Evolutionary conservation across 2,797 vertebrate species (phyloP).

Genomic region (Lutjanus argentimaculatus): DNA sequence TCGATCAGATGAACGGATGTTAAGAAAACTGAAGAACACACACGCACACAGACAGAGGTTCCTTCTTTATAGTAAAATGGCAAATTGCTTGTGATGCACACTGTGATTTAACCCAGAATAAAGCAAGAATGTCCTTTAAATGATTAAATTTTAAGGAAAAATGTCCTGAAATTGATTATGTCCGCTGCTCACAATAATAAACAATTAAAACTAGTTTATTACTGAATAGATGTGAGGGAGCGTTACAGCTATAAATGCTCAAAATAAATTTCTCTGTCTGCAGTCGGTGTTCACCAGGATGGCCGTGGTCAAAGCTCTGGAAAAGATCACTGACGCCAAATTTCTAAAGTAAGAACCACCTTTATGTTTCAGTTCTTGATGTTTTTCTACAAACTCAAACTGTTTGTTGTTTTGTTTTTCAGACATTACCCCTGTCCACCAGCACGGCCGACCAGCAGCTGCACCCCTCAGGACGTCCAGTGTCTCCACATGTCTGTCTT

Average conservation of each 20-base stretch:
- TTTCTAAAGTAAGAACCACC: slow-evolving; percentile 87
- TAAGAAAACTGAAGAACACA: no score
- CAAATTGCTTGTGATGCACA: no score
- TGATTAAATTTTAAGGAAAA: no score
- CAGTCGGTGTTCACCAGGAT: slow-evolving; percentile 98
- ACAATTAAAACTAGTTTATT: no score
- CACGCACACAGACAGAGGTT: no score
- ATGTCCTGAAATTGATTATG: no score
- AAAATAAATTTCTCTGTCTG: not conserved
- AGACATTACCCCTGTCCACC: slow-evolving; percentile 92
- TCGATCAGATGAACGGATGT: no score
- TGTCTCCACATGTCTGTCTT: slow-evolving; percentile 93
- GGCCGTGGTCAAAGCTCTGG: slow-evolving; percentile 97
- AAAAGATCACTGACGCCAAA: slow-evolving; percentile 91
- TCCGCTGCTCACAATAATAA: no score
- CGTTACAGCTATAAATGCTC: not conserved
- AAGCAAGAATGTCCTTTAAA: no score
- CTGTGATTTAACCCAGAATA: no score
- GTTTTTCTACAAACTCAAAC: not conserved
- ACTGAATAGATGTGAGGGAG: no score
- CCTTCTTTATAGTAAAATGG: no score
- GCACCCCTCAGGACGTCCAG: slow-evolving; percentile 88
- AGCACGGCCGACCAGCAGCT: slow-evolving; percentile 79
- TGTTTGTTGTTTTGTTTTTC: not conserved
- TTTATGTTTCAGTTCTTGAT: not conserved